These are phyloP conservation scores for Pangasius krempfi DNA, from an alignment of 2,797 vertebrate genomes.

Conservation along the genomic window DNA sequence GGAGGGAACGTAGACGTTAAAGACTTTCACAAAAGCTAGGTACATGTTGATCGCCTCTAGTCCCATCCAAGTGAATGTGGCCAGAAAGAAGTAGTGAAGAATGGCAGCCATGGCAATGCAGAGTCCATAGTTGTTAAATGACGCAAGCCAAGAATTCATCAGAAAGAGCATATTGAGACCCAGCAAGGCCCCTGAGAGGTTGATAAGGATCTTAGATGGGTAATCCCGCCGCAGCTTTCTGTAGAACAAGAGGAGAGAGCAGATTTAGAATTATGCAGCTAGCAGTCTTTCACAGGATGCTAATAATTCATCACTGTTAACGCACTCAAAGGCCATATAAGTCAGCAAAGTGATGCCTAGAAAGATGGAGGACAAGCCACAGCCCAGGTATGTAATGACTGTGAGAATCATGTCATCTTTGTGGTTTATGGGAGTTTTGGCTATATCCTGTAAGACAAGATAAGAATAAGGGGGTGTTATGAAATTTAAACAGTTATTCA, in stretches of 20 bases:
- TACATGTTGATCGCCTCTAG: slow-evolving; percentile 90
- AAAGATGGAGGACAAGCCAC: slow-evolving; percentile 86
- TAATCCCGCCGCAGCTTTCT: slow-evolving; percentile 84
- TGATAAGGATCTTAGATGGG: slow-evolving; percentile 90
- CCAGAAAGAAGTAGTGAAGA: slow-evolving; percentile 88
- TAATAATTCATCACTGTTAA: slow-evolving; percentile 36
- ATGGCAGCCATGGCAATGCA: slow-evolving; percentile 76
- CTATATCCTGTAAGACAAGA: slow-evolving; percentile 76
- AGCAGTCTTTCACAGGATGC: neutral
- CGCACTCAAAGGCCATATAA: slow-evolving; percentile 86
- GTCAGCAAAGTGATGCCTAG: slow-evolving; percentile 83
- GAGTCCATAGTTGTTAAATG: slow-evolving; percentile 72
- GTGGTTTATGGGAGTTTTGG: slow-evolving; percentile 62
- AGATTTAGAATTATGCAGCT: neutral
- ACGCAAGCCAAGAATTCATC: slow-evolving; percentile 81
- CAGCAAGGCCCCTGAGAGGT: slow-evolving; percentile 80
- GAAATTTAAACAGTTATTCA: neutral
- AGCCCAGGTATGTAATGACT: slow-evolving; percentile 81
- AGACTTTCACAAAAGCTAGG: slow-evolving; percentile 87
- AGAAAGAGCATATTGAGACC: slow-evolving; percentile 85
- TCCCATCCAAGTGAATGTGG: slow-evolving; percentile 90
- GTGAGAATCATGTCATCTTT: slow-evolving; percentile 74
- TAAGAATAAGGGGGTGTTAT: neutral
- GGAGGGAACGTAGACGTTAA: slow-evolving; percentile 83
- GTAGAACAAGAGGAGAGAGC: neutral